Evolutionary conservation across 1,140 invertebrate species (phyloP), one percentile per base, ranked within the genome.

Genomic region (Leptinotarsa lineolata): DNA sequence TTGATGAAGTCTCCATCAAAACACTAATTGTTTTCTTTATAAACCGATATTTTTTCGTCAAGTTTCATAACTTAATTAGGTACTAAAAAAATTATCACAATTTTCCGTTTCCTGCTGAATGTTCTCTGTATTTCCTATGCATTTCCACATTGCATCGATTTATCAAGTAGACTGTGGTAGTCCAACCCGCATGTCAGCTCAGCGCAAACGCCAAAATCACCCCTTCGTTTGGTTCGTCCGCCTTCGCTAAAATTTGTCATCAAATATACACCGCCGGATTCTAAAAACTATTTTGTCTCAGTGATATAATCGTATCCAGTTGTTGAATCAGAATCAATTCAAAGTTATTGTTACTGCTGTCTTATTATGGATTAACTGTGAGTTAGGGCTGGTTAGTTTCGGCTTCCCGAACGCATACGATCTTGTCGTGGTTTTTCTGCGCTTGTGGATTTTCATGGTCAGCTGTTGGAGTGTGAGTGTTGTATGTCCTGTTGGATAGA

Each of bases 391-490:
- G 48, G 15, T 54, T 54, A 54, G 48, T 54, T 54, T 54, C 48
- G 48, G 48, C 15, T 16, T 16, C 15, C 15, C 48, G 48, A 54
- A 54, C 15, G 6, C 48, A 16, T 65, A n/a, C 63, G 63, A 65
- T 65, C 63, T 65, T 65, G 24, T 8, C 63, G 39, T 65, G 63
- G 63, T 12, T 11, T 65, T 39, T 1, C 15, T 11, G 39, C 63
- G 22, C 63, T 54, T 54, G 48, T 54, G 22, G 13, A 39, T 24
- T 39, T 21, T 30, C 20, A 6, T 39, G 63, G 63, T 65, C 63
- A 65, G 63, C 63, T 65, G 63, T 30, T 54, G 48, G 48, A 54
- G 22, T n/a, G 63, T 63, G 61, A 63, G 61, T 65, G 63, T 24
- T 65, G 2, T 22, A 15, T 65, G 24, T n/a, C 16, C 18, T 22